Base-by-base conservation (phyloP, 2,888 invertebrate genomes). In the Drosophila acutilabella region DNA sequence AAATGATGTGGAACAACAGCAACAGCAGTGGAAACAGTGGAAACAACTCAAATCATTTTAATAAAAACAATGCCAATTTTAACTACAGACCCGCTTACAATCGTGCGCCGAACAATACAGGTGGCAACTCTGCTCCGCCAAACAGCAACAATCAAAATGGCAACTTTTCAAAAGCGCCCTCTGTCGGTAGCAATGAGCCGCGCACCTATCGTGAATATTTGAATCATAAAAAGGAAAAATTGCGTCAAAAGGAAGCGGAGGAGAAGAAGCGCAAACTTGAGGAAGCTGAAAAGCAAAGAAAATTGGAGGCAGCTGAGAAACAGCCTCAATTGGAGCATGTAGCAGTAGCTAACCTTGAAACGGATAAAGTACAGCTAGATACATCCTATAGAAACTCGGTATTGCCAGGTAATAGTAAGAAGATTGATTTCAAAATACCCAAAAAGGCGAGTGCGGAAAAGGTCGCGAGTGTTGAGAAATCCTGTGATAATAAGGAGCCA, bases 371-470 rank as follows among this genome's bases (percentile, higher is more conserved):
- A 5, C 72, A 77, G 7, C 67, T 92, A 16, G 92, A 92, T 52
- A 91, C 90, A 57, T 84, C 90, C 61, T 91, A 92, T 77, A 80
- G 92, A 4, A 88, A 45, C 47, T 36, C 69, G 26, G 62, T 64
- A 6, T 68, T 78, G n/a, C 20, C 41, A 8, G 50, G 42, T 7
- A 53, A 47, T 64, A 78, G 11, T 48, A 84, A 54, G 64, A 90
- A 83, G 52, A 51, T 83, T 2, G 77, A 71, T n/a, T 92, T 91
- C 57, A 90, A 90, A 62, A 92, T 92, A 65, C 92, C 92, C 1
- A 92, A 74, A 13, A 70, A 74, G 33, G 23, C 44, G 18, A 23
- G 0, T 11, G 11, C 11, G 11, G 33, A 69, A 0, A 7, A 5
- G 2, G 11, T 13, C 5, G 38, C 8, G 13, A 16, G 2, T 7